A percentile compares a stretch with the other conserved stretches of the same genome.
Evolutionary conservation across 2,888 invertebrate species (phyloP).

Genomic region (Ophion obscuratus): DNA sequence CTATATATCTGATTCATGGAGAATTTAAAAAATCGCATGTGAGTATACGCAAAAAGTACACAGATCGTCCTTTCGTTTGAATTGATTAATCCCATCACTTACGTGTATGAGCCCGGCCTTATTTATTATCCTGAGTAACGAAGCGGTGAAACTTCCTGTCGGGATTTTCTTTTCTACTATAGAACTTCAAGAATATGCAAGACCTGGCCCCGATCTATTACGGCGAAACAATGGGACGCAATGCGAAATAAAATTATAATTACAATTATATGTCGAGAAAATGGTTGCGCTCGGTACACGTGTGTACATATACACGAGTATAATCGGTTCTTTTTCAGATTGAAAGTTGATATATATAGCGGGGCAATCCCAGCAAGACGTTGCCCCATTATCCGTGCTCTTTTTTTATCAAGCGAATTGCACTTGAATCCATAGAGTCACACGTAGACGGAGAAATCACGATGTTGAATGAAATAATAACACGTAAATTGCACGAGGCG

Average conservation of each 20-base stretch:
- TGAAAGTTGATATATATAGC: conserved; percentile 56
- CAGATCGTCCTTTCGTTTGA: conserved; percentile 15
- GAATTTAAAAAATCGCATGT: background rate
- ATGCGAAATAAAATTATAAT: conserved; percentile 67
- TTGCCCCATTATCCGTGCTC: conserved; percentile 43
- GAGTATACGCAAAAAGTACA: conserved; percentile 11
- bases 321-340: conserved; percentile 43
- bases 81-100: conserved; percentile 52
- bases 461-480: conserved; percentile 47
- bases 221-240: conserved; percentile 64
- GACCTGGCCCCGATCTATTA: conserved; percentile 68
- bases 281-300: conserved; percentile 21
- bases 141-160: conserved; percentile 62
- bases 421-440: conserved; percentile 45
- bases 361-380: conserved; percentile 13
- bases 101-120: conserved; percentile 35
- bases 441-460: conserved; percentile 61
- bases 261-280: conserved; percentile 68
- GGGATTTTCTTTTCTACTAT: conserved; percentile 67
- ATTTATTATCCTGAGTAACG: conserved; percentile 33
- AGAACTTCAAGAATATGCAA: conserved; percentile 55
- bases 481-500: conserved; percentile 10
- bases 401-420: conserved; percentile 36
- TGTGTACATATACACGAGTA: background rate
- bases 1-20: background rate